Evolutionary conservation across 2,888 invertebrate species (phyloP).

Genomic region (Camponotus fellah): DNA sequence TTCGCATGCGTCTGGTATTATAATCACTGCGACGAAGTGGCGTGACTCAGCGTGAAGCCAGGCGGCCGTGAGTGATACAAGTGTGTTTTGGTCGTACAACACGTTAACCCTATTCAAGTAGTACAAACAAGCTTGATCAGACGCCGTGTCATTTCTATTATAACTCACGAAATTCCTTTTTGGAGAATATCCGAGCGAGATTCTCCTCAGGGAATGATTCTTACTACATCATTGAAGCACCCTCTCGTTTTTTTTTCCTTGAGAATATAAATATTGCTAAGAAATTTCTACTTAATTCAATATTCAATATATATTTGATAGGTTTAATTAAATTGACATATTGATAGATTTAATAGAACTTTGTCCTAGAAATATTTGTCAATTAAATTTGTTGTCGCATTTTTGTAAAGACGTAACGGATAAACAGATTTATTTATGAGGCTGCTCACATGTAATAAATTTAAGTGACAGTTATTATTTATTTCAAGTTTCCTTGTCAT

Average conservation of each 20-base stretch:
- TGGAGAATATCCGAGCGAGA: background rate
- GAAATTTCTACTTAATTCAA: background rate
- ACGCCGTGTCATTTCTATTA: constrained; percentile 5
- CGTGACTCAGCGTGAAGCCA: constrained; percentile 64
- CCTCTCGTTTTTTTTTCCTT: background rate
- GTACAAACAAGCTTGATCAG: constrained; percentile 53
- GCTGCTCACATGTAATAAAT: background rate
- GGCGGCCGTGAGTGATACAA: constrained; percentile 64
- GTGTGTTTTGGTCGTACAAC: constrained; percentile 53
- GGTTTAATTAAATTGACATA: too few relatives aligned
- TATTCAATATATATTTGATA: background rate
- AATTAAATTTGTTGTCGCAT: background rate
- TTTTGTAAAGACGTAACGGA: background rate
- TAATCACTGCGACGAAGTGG: constrained; percentile 59
- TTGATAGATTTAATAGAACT: background rate
- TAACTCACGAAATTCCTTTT: background rate
- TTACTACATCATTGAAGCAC: background rate
- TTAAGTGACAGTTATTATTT: background rate
- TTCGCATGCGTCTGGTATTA: constrained; percentile 15
- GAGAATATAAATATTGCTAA: background rate
- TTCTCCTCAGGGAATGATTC: background rate
- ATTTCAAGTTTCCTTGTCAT: background rate
- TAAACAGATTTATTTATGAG: background rate
- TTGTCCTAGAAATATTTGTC: background rate
- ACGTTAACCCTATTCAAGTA: constrained; percentile 60